Conservation (phyloP, 2,113 vertebrate species). For the Lepisosteus osseus region DNA sequence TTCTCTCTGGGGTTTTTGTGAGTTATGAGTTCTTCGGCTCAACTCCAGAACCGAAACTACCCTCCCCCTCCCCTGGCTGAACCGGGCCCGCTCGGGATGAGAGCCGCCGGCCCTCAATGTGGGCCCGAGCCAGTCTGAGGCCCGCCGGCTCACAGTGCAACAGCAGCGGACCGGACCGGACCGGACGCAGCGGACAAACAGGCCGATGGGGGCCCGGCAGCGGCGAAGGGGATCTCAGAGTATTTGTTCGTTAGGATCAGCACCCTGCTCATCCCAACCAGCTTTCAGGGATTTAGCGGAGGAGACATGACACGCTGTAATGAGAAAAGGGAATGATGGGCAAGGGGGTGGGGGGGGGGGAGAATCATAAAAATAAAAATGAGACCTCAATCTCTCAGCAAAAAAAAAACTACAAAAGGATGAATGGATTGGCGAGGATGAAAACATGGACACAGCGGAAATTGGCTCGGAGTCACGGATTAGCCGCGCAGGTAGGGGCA, state of each 20-base stretch:
- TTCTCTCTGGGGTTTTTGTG: too few species aligned
- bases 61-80: too few species aligned
- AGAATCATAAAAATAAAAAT: too few species aligned
- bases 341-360: not conserved
- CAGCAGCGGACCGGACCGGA: not conserved
- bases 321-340: not conserved
- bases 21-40: too few species aligned
- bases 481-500: not conserved
- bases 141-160: not conserved
- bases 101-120: too few species aligned
- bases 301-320: not conserved
- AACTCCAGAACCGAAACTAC: too few species aligned
- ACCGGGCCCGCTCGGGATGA: too few species aligned
- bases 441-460: not conserved
- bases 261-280: not conserved
- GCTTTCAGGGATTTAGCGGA: not conserved
- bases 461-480: slow-evolving; percentile 4
- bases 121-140: too few species aligned
- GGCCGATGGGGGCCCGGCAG: too few species aligned
- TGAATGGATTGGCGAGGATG: not conserved
- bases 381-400: too few species aligned
- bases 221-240: slow-evolving; percentile 5
- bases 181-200: not conserved
- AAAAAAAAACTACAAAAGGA: too few species aligned
- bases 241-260: slow-evolving; percentile 37